These are phyloP conservation scores for Pedionomus torquatus DNA, from an alignment of 2,113 vertebrate species.

Conservation along the genomic window DNA sequence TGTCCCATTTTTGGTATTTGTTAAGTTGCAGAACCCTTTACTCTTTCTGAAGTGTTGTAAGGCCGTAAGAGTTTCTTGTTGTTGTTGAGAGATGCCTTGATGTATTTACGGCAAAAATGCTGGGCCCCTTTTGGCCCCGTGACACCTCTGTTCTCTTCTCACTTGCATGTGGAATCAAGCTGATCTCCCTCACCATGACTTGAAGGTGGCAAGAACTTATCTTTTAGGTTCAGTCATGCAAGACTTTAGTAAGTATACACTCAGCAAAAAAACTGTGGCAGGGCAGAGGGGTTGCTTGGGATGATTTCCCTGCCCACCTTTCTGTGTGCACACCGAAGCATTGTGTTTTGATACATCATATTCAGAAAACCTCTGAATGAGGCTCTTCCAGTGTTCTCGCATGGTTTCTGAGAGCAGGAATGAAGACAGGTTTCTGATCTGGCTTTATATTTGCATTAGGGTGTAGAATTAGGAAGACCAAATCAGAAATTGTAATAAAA, in stretches of 20 bases:
- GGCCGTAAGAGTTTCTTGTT: neutral
- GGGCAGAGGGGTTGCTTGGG: neutral
- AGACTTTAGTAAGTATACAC: neutral
- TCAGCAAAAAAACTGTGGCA: neutral
- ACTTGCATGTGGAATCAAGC: neutral
- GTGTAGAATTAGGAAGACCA: neutral
- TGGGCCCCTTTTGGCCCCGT: neutral
- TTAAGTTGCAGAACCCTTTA: neutral
- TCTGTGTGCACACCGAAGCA: neutral
- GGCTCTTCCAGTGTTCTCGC: neutral
- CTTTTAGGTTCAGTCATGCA: neutral
- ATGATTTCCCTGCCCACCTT: neutral
- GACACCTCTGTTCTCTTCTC: neutral
- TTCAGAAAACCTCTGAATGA: neutral
- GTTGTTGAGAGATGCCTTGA: neutral
- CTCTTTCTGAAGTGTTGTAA: neutral
- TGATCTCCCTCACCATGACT: neutral
- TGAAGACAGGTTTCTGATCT: neutral
- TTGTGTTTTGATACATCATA: neutral
- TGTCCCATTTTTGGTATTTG: neutral
- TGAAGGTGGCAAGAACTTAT: neutral
- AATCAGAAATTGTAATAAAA: neutral
- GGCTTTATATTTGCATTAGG: neutral
- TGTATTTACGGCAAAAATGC: neutral
- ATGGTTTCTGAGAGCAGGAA: neutral